phyloP scores from a whole-genome alignment of 2,113 vertebrate genomes.

The Phylloscopus whistleri region DNA sequence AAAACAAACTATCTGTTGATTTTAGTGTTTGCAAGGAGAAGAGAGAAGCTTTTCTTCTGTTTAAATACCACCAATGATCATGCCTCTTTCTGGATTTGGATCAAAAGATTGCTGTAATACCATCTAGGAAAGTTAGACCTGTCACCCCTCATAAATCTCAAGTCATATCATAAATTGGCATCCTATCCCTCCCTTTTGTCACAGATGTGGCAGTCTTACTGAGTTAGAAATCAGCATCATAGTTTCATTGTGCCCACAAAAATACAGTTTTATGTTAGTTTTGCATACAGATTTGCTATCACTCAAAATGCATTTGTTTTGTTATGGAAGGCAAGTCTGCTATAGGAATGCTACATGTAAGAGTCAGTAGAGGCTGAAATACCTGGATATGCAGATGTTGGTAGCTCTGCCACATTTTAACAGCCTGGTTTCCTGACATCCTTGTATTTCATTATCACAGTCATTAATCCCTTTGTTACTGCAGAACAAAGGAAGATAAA shows the following conservation, averaged over 20 bases:
- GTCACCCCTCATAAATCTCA: neutral
- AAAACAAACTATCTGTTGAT: neutral
- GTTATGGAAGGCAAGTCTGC: neutral
- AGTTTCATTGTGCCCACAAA: neutral
- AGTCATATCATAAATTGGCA: neutral
- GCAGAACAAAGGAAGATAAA: slow-evolving; percentile 60
- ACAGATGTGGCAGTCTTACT: neutral
- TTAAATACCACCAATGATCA: neutral
- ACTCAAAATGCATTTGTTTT: neutral
- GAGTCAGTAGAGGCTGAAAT: neutral
- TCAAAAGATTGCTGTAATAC: neutral
- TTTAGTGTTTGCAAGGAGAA: neutral
- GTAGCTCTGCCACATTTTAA: neutral
- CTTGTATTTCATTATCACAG: slow-evolving; percentile 12
- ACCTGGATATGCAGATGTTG: neutral
- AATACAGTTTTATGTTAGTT: neutral
- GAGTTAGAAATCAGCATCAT: neutral
- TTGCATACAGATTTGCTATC: neutral
- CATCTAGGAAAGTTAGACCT: neutral
- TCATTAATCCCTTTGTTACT: slow-evolving; percentile 57
- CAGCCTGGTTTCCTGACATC: slow-evolving; percentile 1
- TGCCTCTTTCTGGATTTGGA: neutral
- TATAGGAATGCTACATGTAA: neutral
- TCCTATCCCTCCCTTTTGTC: neutral
- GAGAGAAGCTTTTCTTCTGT: neutral